Conservation (phyloP, 2,113 vertebrate genomes). For the Junco hyemalis region DNA sequence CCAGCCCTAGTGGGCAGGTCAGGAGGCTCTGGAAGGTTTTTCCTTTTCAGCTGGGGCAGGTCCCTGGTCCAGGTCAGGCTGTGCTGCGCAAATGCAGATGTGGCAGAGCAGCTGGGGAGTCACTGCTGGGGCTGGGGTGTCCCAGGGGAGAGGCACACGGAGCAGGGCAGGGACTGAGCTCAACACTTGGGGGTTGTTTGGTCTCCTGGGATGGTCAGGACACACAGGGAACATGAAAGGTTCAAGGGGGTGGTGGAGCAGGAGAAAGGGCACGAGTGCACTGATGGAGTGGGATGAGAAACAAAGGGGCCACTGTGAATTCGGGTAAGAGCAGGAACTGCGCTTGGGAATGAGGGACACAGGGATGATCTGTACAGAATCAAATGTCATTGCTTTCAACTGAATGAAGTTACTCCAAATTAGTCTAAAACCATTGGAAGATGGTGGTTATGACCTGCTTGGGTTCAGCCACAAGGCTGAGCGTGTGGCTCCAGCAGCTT, state of each 20-base stretch:
- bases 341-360: neutral
- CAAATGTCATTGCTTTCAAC: neutral
- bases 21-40: neutral
- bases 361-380: neutral
- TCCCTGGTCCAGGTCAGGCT: rapidly evolving
- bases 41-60: neutral
- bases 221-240: neutral
- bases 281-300: neutral
- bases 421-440: neutral
- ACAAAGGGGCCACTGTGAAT: constrained; percentile 22
- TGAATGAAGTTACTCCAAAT: neutral
- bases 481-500: neutral
- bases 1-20: too few species aligned
- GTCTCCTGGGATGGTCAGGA: neutral
- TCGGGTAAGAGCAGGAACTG: neutral
- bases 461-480: neutral
- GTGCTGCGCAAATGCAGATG: neutral
- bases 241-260: neutral
- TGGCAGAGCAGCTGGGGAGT: neutral
- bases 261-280: neutral
- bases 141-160: neutral
- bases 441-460: neutral
- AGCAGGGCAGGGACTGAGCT: neutral
- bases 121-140: neutral
- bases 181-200: neutral